phyloP scores from a whole-genome alignment of 2,113 vertebrate species.

The Gracilinanus agilis region DNA sequence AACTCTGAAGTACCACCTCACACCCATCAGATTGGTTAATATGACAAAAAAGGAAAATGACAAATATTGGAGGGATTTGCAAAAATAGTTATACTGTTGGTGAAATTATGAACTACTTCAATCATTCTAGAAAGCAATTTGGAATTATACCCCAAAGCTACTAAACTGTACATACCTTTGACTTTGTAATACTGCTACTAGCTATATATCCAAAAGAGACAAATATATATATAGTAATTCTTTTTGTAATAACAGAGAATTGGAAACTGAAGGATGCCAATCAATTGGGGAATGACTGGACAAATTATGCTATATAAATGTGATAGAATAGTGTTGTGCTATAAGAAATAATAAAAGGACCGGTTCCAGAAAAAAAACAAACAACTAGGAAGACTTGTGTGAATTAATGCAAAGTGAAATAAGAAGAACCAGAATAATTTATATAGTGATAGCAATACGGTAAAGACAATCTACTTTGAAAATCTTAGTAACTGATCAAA shows the following conservation, averaged over 20 bases:
- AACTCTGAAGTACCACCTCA: background rate
- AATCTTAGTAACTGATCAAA: background rate
- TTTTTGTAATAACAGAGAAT: background rate
- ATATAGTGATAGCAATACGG: background rate
- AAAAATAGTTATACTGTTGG: background rate
- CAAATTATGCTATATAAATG: background rate
- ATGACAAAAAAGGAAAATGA: background rate
- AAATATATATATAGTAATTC: background rate
- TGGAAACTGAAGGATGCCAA: background rate
- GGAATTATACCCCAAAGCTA: background rate
- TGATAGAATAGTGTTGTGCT: background rate
- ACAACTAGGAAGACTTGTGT: background rate
- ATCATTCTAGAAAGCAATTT: background rate
- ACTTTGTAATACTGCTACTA: background rate
- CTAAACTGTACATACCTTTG: background rate
- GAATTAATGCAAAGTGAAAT: background rate
- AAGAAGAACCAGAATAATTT: background rate
- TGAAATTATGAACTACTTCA: background rate
- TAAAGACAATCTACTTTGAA: background rate
- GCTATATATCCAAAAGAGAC: background rate
- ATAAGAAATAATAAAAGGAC: background rate
- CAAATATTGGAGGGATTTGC: background rate
- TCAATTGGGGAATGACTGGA: background rate
- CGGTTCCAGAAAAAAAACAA: background rate
- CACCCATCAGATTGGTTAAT: background rate